phyloP scores from a whole-genome alignment of 2,888 invertebrate species.

The Minunthozetes semirufus region DNA sequence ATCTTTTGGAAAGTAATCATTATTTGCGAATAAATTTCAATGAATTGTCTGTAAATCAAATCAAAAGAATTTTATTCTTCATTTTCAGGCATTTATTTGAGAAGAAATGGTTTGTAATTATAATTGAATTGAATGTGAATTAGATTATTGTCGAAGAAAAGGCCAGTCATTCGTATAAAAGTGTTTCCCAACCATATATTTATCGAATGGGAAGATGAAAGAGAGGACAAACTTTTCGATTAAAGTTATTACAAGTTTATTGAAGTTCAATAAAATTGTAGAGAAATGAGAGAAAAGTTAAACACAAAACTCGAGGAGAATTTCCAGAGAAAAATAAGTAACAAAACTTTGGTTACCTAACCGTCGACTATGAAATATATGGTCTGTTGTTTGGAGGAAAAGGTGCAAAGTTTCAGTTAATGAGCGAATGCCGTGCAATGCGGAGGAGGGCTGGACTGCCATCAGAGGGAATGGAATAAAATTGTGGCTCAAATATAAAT shows the following conservation, averaged over 20 bases:
- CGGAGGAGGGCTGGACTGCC: slow-evolving; percentile 4
- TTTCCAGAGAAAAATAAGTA: not conserved
- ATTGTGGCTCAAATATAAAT: not conserved
- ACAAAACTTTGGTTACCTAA: slow-evolving; percentile 4
- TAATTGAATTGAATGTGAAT: not conserved
- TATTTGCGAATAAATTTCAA: too few relatives aligned
- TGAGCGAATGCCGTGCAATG: slow-evolving; percentile 15
- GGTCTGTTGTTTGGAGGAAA: not conserved
- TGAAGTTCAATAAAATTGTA: not conserved
- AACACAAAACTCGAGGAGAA: not conserved
- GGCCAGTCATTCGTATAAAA: not conserved
- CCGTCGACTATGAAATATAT: not conserved
- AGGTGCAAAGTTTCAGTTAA: slow-evolving; percentile 31
- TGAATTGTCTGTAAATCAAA: too few relatives aligned
- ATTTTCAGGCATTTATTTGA: too few relatives aligned
- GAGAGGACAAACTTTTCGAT: not conserved
- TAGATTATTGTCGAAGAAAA: not conserved
- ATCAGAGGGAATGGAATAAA: not conserved
- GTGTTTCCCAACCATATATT: not conserved
- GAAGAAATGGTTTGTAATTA: not conserved
- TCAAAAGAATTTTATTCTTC: too few relatives aligned
- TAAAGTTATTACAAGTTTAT: not conserved
- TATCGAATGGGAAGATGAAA: too few relatives aligned
- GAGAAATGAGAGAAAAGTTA: not conserved
- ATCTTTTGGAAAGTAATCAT: too few relatives aligned